Percentiles rank a stretch among this genome's conserved stretches.
Evolutionary conservation across 2,113 vertebrate species (phyloP).

Genomic region (Lepus timidus): DNA sequence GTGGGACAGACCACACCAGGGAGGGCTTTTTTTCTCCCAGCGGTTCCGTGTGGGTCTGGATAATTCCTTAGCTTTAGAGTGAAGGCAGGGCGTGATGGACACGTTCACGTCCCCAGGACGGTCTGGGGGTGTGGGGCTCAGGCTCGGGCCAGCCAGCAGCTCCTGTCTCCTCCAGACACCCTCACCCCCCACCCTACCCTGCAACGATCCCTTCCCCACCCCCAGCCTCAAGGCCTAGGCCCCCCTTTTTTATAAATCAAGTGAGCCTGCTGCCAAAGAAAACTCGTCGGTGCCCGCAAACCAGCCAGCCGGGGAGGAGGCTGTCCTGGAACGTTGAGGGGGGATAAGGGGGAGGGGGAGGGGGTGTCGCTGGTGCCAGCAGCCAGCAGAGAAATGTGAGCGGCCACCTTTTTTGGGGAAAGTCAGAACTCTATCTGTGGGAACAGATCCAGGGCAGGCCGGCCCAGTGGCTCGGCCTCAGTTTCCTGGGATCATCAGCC

Average conservation of each 20-base stretch:
- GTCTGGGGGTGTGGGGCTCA: neutral
- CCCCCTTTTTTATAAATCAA: conserved; percentile 16
- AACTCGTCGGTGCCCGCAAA: conserved; percentile 72
- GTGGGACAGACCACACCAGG: neutral
- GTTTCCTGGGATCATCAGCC: conserved; percentile 39
- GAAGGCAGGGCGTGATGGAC: neutral
- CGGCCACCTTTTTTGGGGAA: conserved; percentile 80
- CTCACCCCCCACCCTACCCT: neutral
- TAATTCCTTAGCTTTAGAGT: neutral
- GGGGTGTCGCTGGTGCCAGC: neutral
- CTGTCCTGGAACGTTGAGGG: conserved; percentile 72
- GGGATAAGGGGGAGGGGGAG: neutral
- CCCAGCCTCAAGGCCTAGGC: neutral
- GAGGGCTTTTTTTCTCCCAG: neutral
- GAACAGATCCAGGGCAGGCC: conserved; percentile 47
- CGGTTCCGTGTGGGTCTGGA: neutral
- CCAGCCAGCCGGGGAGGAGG: conserved; percentile 67
- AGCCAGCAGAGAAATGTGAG: conserved; percentile 53
- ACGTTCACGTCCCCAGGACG: neutral
- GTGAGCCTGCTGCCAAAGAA: conserved; percentile 77
- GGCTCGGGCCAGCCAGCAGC: neutral
- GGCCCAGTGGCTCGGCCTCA: conserved; percentile 47
- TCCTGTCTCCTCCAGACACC: neutral
- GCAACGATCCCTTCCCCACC: neutral
- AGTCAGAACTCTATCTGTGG: conserved; percentile 55